Evolutionary conservation across 1,140 invertebrate genomes (phyloP), one percentile per base, ranked within the genome.

Genomic region (Cepaea nemoralis): DNA sequence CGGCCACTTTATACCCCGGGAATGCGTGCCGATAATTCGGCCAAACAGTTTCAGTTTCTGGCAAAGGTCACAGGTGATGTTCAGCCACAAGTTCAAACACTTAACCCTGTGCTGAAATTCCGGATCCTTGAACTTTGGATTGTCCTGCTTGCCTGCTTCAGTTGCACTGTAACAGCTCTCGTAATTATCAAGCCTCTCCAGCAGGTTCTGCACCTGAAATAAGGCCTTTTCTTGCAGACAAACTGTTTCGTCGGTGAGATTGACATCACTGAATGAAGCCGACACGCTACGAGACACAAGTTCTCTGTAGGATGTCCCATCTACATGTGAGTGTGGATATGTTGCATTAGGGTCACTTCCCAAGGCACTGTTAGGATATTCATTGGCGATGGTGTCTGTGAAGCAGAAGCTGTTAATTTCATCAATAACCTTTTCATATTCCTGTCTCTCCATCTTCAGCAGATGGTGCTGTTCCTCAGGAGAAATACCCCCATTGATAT

Each of bases 81-180:
- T 98, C 87, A 95, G 96, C 96, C 96, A 98, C 6, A 97, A 91
- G 88, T 95, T 96, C 93, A 98, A 94, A 10, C 96, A 94, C 88
- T 94, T 95, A 10, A 96, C 93, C 85, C 94, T 92, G 0, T 92
- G 93, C 22, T 93, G 93, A 89, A 96, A 96, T 78, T 94, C 92
- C 33, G 92, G 86, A 83, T 93, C 94, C 82, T 93, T 94, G 86
- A 95, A 96, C 10, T 95, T 90, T 1, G 95, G 94, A 92, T 95
- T 95, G 77, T 95, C 93, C 14, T 91, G 88, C 0, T 93, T 94
- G 90, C 97, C 95, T 35, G 95, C 95, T 84, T 94, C 94, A 24
- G 94, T 94, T 1, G 96, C 97, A 0, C 96, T 96, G 92, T 96
- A 98, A 1, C 97, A 92, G 1, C 94, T 93, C 87, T 96, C 95